These are phyloP conservation scores for Raja brachyura DNA, from an alignment of 2,113 vertebrate genomes.

Conservation along the genomic window DNA sequence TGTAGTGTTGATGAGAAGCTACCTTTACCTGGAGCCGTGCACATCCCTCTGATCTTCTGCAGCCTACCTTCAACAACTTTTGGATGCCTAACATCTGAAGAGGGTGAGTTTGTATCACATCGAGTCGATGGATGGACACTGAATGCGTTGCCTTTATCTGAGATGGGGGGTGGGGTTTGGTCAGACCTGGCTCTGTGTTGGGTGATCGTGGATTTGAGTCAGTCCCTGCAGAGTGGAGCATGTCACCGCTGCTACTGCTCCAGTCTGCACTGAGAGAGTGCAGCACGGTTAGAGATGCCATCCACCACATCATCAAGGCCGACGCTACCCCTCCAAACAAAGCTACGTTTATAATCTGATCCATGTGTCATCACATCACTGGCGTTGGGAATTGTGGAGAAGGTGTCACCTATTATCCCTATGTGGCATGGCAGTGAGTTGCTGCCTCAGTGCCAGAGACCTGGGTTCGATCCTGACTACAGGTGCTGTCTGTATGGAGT, in stretches of 20 bases:
- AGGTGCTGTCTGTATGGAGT: no score
- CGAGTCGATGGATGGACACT: background rate
- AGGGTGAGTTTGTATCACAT: background rate
- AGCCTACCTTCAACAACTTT: background rate
- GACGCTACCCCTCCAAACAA: background rate
- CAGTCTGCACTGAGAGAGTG: background rate
- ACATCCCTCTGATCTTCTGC: background rate
- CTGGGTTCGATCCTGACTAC: no score
- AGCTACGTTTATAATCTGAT: background rate
- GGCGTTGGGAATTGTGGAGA: no score
- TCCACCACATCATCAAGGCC: background rate
- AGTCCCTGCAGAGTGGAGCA: background rate
- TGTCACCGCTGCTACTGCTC: background rate
- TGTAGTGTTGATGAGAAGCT: background rate
- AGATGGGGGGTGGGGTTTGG: no score
- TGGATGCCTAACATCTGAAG: background rate
- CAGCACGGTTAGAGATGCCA: background rate
- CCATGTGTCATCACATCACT: background rate
- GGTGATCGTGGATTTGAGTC: background rate
- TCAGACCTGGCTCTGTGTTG: no score
- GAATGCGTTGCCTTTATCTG: no score
- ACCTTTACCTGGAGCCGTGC: background rate
- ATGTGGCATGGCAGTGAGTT: no score
- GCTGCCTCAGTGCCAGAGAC: no score
- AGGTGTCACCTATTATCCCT: no score